These are phyloP conservation scores for Pachypanchax playfairii DNA, from an alignment of 2,113 vertebrate species.

Conservation along the genomic window DNA sequence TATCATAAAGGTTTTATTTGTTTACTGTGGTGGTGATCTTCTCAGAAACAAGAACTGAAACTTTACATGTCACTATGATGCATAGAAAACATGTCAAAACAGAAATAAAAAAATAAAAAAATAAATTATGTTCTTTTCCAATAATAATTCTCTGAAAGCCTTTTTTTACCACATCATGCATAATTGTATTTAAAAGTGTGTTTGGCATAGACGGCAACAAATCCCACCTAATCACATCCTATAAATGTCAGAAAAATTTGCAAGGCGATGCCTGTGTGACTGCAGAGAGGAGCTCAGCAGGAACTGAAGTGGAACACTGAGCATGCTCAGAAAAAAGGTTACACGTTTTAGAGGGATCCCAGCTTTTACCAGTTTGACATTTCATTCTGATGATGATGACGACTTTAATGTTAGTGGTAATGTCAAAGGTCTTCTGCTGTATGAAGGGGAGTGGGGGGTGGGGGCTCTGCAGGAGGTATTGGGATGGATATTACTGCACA, in stretches of 20 bases:
- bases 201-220: slow-evolving; percentile 36
- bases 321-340: slow-evolving; percentile 56
- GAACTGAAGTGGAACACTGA: slow-evolving; percentile 1
- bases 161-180: slow-evolving; percentile 22
- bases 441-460: not conserved
- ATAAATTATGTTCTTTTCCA: slow-evolving; percentile 6
- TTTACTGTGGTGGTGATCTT: slow-evolving; percentile 22
- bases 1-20: slow-evolving; percentile 13
- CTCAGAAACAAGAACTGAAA: not conserved
- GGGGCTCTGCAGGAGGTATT: not conserved
- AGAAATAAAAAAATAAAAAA: slow-evolving; percentile 8
- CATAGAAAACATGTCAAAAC: not conserved
- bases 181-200: slow-evolving; percentile 41
- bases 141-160: slow-evolving; percentile 12
- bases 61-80: not conserved
- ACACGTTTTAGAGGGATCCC: slow-evolving; percentile 46
- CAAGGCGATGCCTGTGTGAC: slow-evolving; percentile 18
- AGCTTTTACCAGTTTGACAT: slow-evolving; percentile 63
- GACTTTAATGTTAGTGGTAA: slow-evolving; percentile 58
- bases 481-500: not conserved
- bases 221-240: slow-evolving; percentile 55
- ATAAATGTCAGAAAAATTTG: slow-evolving; percentile 64
- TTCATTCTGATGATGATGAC: slow-evolving; percentile 53
- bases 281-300: slow-evolving; percentile 19
- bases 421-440: slow-evolving; percentile 46